Conservation (phyloP, 2,113 vertebrate genomes). For the Leptodactylus fuscus region DNA sequence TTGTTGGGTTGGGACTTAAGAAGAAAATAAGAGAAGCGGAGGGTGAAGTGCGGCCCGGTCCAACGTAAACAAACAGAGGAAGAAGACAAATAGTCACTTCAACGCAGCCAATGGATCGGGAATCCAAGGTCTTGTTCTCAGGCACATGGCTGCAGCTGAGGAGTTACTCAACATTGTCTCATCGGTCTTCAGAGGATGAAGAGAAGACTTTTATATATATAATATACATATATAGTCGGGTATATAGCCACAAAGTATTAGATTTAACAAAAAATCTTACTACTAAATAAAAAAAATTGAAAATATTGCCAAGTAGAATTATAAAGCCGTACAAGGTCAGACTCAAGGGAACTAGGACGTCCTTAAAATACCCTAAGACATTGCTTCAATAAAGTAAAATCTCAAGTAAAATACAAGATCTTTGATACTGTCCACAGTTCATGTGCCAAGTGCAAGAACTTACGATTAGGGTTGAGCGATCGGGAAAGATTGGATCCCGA, state of each 20-base stretch:
- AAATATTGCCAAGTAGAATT: not conserved
- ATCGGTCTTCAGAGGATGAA: not conserved
- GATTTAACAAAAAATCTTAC: not conserved
- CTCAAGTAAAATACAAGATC: too few species aligned
- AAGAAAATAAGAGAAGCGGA: not conserved
- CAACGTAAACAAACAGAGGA: constrained; percentile 38
- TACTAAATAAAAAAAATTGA: not conserved
- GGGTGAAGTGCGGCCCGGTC: not conserved
- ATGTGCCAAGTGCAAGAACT: too few species aligned
- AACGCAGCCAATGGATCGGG: constrained; percentile 8
- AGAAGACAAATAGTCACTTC: constrained; percentile 16
- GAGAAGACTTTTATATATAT: not conserved
- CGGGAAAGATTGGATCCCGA: too few species aligned
- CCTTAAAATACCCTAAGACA: too few species aligned
- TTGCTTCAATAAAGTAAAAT: too few species aligned
- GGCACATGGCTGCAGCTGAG: not conserved
- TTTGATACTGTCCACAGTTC: too few species aligned
- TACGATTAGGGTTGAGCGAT: too few species aligned
- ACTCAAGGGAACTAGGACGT: too few species aligned
- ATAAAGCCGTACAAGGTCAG: too few species aligned
- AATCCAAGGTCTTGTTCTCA: constrained; percentile 28
- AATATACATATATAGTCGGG: not conserved
- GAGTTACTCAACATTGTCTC: not conserved
- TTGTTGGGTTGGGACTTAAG: constrained; percentile 29
- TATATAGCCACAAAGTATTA: not conserved